phyloP scores from a whole-genome alignment of 2,888 invertebrate species.

The Cheilosia grossa region DNA sequence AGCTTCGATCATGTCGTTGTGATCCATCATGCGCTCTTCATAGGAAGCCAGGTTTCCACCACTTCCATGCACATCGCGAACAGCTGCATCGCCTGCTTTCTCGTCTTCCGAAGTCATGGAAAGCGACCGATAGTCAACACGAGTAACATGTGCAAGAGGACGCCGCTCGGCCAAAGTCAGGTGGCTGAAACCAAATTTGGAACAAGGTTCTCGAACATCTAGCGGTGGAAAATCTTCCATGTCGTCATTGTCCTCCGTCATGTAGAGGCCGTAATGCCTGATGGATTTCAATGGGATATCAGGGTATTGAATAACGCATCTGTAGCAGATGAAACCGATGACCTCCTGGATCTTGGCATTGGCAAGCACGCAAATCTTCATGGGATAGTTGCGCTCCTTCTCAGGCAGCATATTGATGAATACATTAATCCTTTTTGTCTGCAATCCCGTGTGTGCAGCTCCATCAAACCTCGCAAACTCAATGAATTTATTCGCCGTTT shows the following conservation, averaged over 20 bases:
- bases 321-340: constrained; percentile 96
- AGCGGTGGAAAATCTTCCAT: constrained; percentile 96
- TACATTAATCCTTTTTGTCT: constrained; percentile 93
- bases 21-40: constrained; percentile 88
- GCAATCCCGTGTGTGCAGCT: constrained; percentile 90
- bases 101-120: constrained; percentile 84
- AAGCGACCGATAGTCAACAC: constrained; percentile 81
- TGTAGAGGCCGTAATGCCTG: constrained; percentile 92
- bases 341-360: constrained; percentile 94
- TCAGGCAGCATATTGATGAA: constrained; percentile 94
- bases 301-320: constrained; percentile 88
- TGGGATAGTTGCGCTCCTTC: constrained; percentile 92
- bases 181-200: constrained; percentile 95
- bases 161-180: constrained; percentile 92
- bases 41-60: constrained; percentile 82
- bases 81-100: constrained; percentile 79
- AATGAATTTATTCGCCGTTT: constrained; percentile 93
- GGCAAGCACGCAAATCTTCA: constrained; percentile 91
- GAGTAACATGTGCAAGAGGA: constrained; percentile 79
- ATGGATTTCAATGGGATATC: constrained; percentile 87
- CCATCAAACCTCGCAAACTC: constrained; percentile 97
- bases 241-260: constrained; percentile 96
- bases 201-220: constrained; percentile 93
- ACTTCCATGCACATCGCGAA: constrained; percentile 81
- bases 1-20: constrained; percentile 92